Conservation (phyloP, 92 coral and sea anemone species). For the Epizoanthus stellaris region DNA sequence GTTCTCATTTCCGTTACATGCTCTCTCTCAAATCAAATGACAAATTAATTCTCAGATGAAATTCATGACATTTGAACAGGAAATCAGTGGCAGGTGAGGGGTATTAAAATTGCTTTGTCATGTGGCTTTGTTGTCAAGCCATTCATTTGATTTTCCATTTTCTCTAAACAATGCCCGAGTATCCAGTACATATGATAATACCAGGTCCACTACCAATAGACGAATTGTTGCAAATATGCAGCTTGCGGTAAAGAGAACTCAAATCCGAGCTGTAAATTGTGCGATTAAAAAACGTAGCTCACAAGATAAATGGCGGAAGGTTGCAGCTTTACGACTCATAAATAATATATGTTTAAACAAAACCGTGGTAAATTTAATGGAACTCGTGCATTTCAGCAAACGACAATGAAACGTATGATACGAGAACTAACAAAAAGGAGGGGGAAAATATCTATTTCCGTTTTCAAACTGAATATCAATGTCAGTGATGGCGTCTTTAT, state of each 20-base stretch:
- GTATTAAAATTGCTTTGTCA: background rate
- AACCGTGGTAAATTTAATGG: no score
- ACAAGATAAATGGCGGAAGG: no score
- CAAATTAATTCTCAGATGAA: conserved; percentile 21
- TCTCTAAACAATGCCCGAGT: conserved; percentile 20
- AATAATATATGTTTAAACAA: no score
- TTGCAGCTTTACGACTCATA: no score
- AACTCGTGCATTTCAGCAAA: no score
- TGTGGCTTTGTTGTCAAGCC: conserved; percentile 14
- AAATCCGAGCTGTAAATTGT: no score
- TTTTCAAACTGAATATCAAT: no score
- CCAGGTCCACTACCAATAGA: background rate
- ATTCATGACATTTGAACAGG: conserved; percentile 43
- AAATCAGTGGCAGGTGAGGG: conserved; percentile 27
- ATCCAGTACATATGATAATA: background rate
- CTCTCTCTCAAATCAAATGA: conserved; percentile 4
- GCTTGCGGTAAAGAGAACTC: background rate
- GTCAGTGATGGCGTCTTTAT: no score
- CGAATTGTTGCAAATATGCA: background rate
- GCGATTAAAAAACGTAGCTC: no score
- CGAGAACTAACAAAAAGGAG: no score
- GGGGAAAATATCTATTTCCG: no score
- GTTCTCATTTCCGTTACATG: conserved; percentile 17
- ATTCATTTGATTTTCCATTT: conserved; percentile 32
- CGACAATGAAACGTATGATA: no score